These are phyloP conservation scores for Psilopogon haemacephalus DNA, from an alignment of 2,113 vertebrate species.

Conservation along the genomic window DNA sequence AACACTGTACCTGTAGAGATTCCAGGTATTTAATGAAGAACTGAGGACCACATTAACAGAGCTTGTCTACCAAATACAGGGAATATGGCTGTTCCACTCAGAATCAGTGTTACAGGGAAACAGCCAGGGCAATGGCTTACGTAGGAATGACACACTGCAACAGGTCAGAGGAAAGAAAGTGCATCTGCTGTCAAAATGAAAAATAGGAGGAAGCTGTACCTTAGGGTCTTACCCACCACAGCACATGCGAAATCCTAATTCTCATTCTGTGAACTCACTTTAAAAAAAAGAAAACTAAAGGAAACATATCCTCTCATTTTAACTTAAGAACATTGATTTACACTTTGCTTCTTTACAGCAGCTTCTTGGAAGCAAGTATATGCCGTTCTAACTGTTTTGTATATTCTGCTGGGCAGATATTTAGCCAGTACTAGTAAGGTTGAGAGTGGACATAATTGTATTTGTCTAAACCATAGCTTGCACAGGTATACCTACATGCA, in stretches of 20 bases:
- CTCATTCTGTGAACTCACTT: background rate
- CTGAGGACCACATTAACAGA: background rate
- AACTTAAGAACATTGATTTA: background rate
- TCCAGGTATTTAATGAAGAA: background rate
- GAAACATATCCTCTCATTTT: background rate
- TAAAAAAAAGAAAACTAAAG: fast-evolving
- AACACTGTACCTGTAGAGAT: background rate
- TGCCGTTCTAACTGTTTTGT: background rate
- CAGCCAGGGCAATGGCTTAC: background rate
- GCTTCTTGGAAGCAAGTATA: background rate
- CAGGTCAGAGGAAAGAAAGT: background rate
- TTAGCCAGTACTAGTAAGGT: background rate
- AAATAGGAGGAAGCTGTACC: background rate
- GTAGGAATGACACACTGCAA: fast-evolving
- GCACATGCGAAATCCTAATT: background rate
- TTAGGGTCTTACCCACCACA: background rate
- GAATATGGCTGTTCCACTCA: background rate
- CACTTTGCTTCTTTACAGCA: background rate
- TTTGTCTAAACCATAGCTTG: background rate
- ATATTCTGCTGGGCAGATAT: background rate
- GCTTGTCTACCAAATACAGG: background rate
- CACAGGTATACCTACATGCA: background rate
- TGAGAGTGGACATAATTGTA: background rate
- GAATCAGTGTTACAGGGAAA: background rate
- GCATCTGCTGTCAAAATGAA: background rate